Conservation (phyloP, 2,113 vertebrate species). For the Sorex araneus region DNA sequence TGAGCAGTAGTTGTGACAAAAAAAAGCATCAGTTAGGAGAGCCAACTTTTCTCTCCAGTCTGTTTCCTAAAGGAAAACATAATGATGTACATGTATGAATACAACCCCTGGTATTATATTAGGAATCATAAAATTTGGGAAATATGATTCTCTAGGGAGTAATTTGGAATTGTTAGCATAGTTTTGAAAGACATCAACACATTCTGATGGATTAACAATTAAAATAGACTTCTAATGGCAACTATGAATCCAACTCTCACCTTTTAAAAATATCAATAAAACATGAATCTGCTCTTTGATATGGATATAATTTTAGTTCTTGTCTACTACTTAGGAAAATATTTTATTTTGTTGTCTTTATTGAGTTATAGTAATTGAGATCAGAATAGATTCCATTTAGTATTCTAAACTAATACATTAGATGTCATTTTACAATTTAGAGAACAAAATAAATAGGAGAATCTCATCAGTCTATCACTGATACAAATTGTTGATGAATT, state of each 20-base stretch:
- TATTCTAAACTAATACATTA: background rate
- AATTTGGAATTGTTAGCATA: background rate
- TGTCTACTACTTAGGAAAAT: too few relatives aligned
- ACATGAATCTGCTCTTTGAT: background rate
- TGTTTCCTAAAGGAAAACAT: background rate
- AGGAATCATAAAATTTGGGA: background rate
- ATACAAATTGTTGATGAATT: background rate
- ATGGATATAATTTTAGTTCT: too few relatives aligned
- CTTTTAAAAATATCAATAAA: conserved; percentile 5
- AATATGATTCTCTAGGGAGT: background rate
- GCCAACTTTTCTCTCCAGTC: background rate
- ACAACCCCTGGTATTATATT: background rate
- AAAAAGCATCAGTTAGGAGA: background rate
- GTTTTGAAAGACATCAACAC: background rate
- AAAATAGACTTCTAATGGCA: background rate
- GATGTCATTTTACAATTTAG: background rate
- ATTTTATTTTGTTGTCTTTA: background rate
- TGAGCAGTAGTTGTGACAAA: background rate
- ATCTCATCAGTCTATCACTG: background rate
- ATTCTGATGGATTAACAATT: background rate
- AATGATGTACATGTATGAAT: background rate
- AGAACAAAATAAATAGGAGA: background rate
- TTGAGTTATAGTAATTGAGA: background rate
- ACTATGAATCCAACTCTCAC: background rate
- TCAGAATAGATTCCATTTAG: too few relatives aligned